These are phyloP conservation scores for Lepilemur ruficaudatus DNA, from an alignment of 2,797 vertebrate species.

Conservation along the genomic window DNA sequence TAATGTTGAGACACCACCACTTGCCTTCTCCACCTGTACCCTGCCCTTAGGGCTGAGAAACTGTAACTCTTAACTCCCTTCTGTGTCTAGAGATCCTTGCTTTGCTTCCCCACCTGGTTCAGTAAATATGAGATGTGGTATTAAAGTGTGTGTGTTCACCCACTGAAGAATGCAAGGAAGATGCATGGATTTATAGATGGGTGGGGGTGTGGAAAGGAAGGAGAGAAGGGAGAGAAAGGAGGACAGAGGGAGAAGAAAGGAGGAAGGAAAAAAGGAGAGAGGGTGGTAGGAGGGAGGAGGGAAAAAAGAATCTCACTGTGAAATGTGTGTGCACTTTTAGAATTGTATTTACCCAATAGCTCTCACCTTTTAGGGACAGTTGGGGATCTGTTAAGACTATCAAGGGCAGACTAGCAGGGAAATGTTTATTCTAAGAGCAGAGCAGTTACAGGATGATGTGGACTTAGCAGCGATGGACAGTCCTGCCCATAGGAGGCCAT, in stretches of 20 bases:
- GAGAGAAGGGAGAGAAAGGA: too few species aligned
- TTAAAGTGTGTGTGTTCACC: neutral
- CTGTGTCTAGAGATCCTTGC: neutral
- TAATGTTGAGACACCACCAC: fast-evolving
- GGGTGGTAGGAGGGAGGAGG: neutral
- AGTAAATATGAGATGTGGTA: neutral
- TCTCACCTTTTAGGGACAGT: neutral
- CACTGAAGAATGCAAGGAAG: neutral
- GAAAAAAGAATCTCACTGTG: neutral
- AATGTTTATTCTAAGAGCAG: neutral
- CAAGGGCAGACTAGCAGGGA: neutral
- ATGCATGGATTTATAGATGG: neutral
- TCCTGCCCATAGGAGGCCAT: neutral
- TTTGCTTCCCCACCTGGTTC: neutral
- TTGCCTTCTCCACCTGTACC: neutral
- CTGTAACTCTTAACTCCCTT: neutral
- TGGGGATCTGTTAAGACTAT: neutral
- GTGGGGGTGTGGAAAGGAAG: neutral
- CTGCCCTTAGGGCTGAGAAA: neutral
- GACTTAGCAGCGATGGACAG: neutral
- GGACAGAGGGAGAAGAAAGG: too few species aligned
- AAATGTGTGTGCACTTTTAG: neutral
- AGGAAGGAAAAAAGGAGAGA: neutral
- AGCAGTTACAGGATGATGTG: neutral
- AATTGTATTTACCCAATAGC: neutral